phyloP scores from a whole-genome alignment of 2,888 invertebrate genomes.

The Ceraclea dissimilis region DNA sequence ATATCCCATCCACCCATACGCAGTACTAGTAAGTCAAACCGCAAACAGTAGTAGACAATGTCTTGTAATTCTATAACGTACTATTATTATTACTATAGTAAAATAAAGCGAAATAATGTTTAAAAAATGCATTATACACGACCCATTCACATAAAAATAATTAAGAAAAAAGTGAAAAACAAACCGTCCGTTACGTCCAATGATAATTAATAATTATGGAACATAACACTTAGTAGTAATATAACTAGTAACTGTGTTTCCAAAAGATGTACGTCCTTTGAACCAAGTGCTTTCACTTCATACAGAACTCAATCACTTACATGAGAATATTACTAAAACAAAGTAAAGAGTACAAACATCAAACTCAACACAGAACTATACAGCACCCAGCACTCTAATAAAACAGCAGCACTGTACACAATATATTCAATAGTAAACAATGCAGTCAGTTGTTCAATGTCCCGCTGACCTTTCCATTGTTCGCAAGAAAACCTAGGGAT shows the following conservation, averaged over 20 bases:
- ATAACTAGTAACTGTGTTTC: no score
- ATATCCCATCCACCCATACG: no score
- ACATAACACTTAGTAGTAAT: no score
- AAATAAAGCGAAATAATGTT: constrained; percentile 23
- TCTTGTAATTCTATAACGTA: constrained; percentile 22
- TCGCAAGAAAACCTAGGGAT: no score
- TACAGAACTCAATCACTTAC: no score
- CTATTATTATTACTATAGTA: background rate
- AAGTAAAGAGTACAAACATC: background rate
- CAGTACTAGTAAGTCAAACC: no score
- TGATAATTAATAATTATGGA: no score
- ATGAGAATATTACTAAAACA: no score
- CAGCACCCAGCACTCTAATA: background rate
- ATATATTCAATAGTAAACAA: no score
- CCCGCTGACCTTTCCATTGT: background rate
- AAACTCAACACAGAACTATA: background rate
- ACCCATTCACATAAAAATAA: constrained; percentile 20
- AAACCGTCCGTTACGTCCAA: background rate
- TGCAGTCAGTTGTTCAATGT: no score
- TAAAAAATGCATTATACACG: constrained; percentile 22
- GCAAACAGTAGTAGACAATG: background rate
- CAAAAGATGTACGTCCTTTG: no score
- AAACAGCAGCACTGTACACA: background rate
- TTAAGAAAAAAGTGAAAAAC: background rate
- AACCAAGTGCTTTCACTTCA: no score